These are phyloP conservation scores for Brachylomia viminalis DNA, from an alignment of 2,888 invertebrate species.

Conservation along the genomic window DNA sequence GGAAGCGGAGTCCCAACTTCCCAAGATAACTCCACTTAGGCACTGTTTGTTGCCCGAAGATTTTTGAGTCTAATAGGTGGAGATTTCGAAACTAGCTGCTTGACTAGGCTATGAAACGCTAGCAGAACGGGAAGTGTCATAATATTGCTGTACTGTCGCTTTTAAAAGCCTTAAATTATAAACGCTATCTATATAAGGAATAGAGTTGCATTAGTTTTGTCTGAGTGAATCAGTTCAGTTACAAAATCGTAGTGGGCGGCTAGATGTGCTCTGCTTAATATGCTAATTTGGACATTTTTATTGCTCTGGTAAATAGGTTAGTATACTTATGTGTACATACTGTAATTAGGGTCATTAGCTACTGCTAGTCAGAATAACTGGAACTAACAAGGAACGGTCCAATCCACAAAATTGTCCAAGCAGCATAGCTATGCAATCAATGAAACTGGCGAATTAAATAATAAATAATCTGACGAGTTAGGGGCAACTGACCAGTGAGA, in stretches of 20 bases:
- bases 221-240: conserved; percentile 17
- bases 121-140: not conserved
- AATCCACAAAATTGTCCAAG: not conserved
- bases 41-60: not conserved
- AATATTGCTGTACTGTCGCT: not conserved
- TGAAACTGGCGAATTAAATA: not conserved
- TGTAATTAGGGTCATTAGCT: conserved; percentile 19
- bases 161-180: not conserved
- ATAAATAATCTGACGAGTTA: not conserved
- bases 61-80: too few species aligned
- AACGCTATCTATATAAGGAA: not conserved
- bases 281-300: conserved; percentile 41
- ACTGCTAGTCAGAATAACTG: not conserved
- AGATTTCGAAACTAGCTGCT: not conserved
- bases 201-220: conserved; percentile 1
- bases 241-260: conserved; percentile 29
- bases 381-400: not conserved
- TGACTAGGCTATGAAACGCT: conserved; percentile 15
- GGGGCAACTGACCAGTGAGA: not conserved
- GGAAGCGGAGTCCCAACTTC: not conserved
- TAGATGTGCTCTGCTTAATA: conserved; percentile 48
- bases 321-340: conserved; percentile 28
- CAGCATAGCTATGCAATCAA: not conserved
- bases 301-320: conserved; percentile 27
- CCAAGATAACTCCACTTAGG: not conserved